These are phyloP conservation scores for Meloe dianella DNA, from an alignment of 2,888 invertebrate species.

Conservation along the genomic window DNA sequence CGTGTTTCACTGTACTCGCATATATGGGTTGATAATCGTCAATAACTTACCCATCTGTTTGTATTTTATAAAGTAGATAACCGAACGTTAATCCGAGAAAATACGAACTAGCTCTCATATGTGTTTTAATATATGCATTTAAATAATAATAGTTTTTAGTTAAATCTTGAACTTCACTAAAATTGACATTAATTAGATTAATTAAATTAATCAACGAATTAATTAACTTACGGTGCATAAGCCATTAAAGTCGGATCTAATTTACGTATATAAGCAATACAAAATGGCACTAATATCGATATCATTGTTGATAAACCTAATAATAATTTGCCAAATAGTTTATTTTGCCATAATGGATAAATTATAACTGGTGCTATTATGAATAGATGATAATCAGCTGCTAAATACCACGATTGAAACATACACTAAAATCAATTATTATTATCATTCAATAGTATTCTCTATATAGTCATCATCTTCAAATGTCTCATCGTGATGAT, in stretches of 20 bases:
- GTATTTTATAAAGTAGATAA: slow-evolving; percentile 69
- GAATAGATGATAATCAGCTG: slow-evolving; percentile 57
- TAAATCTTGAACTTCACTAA: slow-evolving; percentile 71
- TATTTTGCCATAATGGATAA: slow-evolving; percentile 71
- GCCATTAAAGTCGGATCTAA: slow-evolving; percentile 73
- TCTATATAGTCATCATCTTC: neutral
- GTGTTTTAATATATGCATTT: slow-evolving; percentile 74
- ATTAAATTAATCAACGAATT: slow-evolving; percentile 12
- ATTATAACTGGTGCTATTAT: slow-evolving; percentile 72
- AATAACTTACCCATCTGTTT: slow-evolving; percentile 66
- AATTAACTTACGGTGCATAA: slow-evolving; percentile 68
- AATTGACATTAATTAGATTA: slow-evolving; percentile 42
- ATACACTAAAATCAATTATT: slow-evolving; percentile 64
- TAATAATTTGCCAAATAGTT: slow-evolving; percentile 64
- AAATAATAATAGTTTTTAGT: slow-evolving; percentile 69
- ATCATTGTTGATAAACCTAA: slow-evolving; percentile 61
- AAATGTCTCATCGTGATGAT: neutral
- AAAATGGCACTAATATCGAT: slow-evolving; percentile 53
- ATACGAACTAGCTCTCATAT: slow-evolving; percentile 75
- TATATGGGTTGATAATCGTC: too few relatives aligned
- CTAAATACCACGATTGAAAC: slow-evolving; percentile 76
- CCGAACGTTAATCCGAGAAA: slow-evolving; percentile 72
- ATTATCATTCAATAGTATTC: slow-evolving; percentile 2
- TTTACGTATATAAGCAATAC: slow-evolving; percentile 64
- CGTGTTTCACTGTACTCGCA: too few relatives aligned